Percentiles rank a stretch among this genome's conserved stretches.
These are phyloP conservation scores for Chrysogorgia sp. DNA, from an alignment of 92 coral and sea anemone genomes.

Conservation along the genomic window DNA sequence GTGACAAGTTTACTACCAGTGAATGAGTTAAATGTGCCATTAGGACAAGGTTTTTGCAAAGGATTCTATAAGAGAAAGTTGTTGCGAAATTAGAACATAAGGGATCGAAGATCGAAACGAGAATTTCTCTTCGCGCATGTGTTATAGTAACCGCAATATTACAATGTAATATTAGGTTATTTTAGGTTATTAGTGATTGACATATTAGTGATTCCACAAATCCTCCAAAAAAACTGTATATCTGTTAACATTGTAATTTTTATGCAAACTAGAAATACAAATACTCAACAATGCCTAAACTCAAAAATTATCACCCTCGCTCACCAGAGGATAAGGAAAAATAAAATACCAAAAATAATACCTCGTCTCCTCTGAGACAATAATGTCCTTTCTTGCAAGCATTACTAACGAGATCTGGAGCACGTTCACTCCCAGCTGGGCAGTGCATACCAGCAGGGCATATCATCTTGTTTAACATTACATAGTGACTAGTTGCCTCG, in stretches of 20 bases:
- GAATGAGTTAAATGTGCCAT: conserved; percentile 87
- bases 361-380: conserved; percentile 97
- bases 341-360: conserved; percentile 7
- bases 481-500: conserved; percentile 77
- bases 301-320: background rate
- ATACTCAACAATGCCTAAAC: too few species aligned
- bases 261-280: too few species aligned
- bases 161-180: background rate
- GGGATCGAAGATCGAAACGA: background rate
- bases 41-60: conserved; percentile 85
- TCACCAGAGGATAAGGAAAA: background rate
- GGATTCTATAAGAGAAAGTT: conserved; percentile 63
- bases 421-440: conserved; percentile 72
- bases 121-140: too few species aligned
- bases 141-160: too few species aligned
- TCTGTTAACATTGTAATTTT: too few species aligned
- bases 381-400: conserved; percentile 82
- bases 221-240: too few species aligned
- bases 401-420: conserved; percentile 87
- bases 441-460: conserved; percentile 98
- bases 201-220: too few species aligned
- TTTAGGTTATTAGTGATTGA: too few species aligned
- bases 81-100: background rate
- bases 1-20: conserved; percentile 86
- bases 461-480: conserved; percentile 72